phyloP scores from a whole-genome alignment of 2,888 invertebrate genomes.

The Brachyopa scutellaris region DNA sequence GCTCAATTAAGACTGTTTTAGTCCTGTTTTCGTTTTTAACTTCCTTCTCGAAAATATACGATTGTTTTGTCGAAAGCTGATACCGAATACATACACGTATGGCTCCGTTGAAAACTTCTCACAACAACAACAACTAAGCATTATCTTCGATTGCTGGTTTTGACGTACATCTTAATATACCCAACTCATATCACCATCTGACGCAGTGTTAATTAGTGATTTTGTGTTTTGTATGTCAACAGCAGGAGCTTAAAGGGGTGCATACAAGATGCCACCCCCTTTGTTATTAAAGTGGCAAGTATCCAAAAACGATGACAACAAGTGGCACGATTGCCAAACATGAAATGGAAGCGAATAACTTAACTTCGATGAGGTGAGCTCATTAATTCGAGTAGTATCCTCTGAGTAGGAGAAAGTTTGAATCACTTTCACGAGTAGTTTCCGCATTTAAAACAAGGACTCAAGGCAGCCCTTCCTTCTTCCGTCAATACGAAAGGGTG shows the following conservation, averaged over 20 bases:
- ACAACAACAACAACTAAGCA: no score
- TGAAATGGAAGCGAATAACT: not conserved
- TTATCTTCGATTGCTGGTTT: not conserved
- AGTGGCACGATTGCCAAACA: not conserved
- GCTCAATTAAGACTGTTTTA: slow-evolving; percentile 9
- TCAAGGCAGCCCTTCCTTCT: not conserved
- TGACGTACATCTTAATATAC: slow-evolving; percentile 6
- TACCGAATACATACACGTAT: no score
- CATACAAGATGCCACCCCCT: not conserved
- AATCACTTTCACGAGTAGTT: not conserved
- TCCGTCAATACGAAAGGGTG: slow-evolving; percentile 45
- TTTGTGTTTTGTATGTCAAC: not conserved
- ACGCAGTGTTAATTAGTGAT: not conserved
- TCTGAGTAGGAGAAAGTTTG: slow-evolving; percentile 28
- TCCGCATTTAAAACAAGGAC: not conserved
- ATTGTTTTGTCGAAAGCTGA: slow-evolving; percentile 1
- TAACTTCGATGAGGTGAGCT: slow-evolving; percentile 49
- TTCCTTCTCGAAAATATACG: slow-evolving; percentile 3
- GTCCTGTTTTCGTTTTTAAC: not conserved
- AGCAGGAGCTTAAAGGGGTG: not conserved
- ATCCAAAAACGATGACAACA: slow-evolving; percentile 17
- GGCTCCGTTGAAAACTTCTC: no score
- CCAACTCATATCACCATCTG: not conserved
- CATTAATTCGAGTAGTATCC: slow-evolving; percentile 34
- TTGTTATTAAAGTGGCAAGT: not conserved